These are phyloP conservation scores for Campodea augens DNA, from an alignment of 1,140 invertebrate genomes.

Conservation along the genomic window DNA sequence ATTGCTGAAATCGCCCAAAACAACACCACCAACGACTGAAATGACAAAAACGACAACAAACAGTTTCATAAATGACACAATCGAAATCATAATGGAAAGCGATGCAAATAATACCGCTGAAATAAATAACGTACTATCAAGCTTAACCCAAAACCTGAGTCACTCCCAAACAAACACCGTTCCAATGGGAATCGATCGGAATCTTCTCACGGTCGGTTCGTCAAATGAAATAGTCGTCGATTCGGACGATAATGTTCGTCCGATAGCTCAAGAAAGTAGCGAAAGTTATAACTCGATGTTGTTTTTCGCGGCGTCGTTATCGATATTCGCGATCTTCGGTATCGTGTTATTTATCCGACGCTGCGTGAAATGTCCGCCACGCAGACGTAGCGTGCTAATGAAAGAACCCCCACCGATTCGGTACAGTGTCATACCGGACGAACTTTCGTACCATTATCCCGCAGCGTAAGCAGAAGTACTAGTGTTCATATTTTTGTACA, in stretches of 20 bases:
- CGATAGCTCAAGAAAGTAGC: slow-evolving; percentile 4
- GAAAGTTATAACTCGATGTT: slow-evolving; percentile 14
- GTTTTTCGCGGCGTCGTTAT: slow-evolving; percentile 17
- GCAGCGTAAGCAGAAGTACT: no score
- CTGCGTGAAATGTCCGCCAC: slow-evolving; percentile 18
- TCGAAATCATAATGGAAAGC: not conserved
- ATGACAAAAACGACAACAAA: not conserved
- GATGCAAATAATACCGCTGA: not conserved
- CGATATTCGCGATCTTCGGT: slow-evolving; percentile 16
- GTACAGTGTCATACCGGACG: slow-evolving; percentile 15
- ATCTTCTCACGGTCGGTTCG: slow-evolving; percentile 7
- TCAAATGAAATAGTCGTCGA: slow-evolving; percentile 13
- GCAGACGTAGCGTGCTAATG: slow-evolving; percentile 12
- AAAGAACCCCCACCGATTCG: slow-evolving; percentile 16
- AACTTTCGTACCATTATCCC: slow-evolving; percentile 10
- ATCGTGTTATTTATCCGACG: slow-evolving; percentile 16
- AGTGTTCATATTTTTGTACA: no score
- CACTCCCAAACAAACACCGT: not conserved
- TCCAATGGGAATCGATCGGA: not conserved
- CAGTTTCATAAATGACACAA: not conserved
- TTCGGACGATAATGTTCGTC: slow-evolving; percentile 8
- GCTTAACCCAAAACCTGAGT: not conserved
- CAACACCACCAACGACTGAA: not conserved
- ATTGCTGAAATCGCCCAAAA: not conserved
- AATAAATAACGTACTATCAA: not conserved